Evolutionary conservation across 2,113 vertebrate genomes (phyloP), one percentile per base, ranked within the genome.

Genomic region (Lethenteron camtschaticum): DNA sequence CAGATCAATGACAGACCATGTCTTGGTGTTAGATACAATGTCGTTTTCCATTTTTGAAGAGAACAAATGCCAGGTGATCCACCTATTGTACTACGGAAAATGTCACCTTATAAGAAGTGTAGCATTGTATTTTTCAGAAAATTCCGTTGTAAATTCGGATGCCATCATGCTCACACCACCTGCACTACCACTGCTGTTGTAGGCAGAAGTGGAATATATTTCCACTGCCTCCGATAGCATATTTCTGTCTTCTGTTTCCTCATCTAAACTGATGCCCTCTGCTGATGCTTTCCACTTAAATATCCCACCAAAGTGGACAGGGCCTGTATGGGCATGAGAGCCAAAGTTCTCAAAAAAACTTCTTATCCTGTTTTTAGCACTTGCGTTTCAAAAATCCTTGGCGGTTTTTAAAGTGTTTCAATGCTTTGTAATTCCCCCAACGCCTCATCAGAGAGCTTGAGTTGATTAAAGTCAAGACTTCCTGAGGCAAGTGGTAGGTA

Each of bases 251-350:
- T 79, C 74, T 3, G 71, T 68, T 68, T 14, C 1, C 3, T 78
- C 68, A 9, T 78, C 70, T 0, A 3, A 56, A 12, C 2, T n/a
- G 69, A 83, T 79, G 2, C 76, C 78, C 72, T 75, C 71, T 2
- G 18, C 41, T 5, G 58, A 69, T 0, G 77, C 78, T 68, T 79
- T 83, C 79, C 80, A 82, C 77, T 77, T 79, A 72, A 77, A 83
- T 71, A 83, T 79, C 8, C 78, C 81, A 16, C 81, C 81, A 8
- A 83, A 77, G 59, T 82, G 79, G 24, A 81, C 10, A 20, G 79
- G 79, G 1, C 79, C 81, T 58, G 81, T 74, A 57, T 78, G 75
- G 4, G 74, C 6, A 1, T 81, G 80, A 66, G 80, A 81, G 3
- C 81, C 80, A 72, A 81, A 82, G 16, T 60, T 79, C 1, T 60